Conservation (phyloP, 2,888 invertebrate species). For the Drosophila mercatorum region DNA sequence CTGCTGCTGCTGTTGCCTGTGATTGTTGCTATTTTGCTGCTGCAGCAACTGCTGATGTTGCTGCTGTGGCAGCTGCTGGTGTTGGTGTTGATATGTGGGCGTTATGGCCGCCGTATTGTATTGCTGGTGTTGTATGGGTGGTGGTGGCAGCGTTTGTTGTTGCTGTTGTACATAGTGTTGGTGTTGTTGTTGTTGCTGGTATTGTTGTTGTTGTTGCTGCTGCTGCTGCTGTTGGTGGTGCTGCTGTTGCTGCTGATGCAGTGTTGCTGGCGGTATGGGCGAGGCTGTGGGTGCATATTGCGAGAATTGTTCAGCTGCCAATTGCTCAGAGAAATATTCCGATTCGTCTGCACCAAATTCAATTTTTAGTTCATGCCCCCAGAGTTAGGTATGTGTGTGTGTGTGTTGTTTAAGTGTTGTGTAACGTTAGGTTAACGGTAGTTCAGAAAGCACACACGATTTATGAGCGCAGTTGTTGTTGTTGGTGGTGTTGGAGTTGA, state of each 20-base stretch:
- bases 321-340: constrained; percentile 85
- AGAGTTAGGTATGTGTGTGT: constrained; percentile 48
- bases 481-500: constrained; percentile 49
- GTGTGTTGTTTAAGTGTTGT: constrained; percentile 36
- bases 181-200: constrained; percentile 66
- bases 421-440: constrained; percentile 72
- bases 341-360: constrained; percentile 80
- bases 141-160: constrained; percentile 82
- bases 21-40: constrained; percentile 54
- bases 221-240: constrained; percentile 67
- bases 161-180: constrained; percentile 74
- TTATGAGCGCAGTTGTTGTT: constrained; percentile 38
- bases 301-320: constrained; percentile 85
- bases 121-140: constrained; percentile 84
- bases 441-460: constrained; percentile 69
- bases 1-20: constrained; percentile 55
- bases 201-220: constrained; percentile 61
- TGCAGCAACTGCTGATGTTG: constrained; percentile 44
- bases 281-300: constrained; percentile 83
- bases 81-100: constrained; percentile 81
- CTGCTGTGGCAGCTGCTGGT: constrained; percentile 68
- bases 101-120: constrained; percentile 84
- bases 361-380: constrained; percentile 38
- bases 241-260: constrained; percentile 25
- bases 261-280: constrained; percentile 60